Percentiles rank a stretch among this genome's conserved stretches.
Conservation (phyloP, 1,140 invertebrate genomes). For the Acyrthosiphon pisum region DNA sequence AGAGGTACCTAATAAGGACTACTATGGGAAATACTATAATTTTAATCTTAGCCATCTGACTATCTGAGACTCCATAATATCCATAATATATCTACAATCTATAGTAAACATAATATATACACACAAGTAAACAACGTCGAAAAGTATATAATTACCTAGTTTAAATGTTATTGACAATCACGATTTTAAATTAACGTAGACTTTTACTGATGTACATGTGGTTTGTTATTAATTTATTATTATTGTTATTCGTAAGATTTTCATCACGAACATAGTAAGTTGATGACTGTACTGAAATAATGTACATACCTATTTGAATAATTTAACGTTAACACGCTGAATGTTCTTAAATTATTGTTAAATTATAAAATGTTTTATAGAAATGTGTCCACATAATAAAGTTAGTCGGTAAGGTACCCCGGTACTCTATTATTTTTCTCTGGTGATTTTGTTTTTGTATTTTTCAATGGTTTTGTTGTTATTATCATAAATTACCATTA, state of each 20-base stretch:
- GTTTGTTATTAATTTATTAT: not conserved
- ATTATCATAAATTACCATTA: constrained; percentile 29
- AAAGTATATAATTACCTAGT: not conserved
- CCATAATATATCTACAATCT: too few relatives aligned
- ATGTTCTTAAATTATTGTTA: not conserved
- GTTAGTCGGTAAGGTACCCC: not conserved
- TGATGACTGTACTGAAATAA: not conserved
- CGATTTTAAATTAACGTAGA: not conserved
- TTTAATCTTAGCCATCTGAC: too few relatives aligned
- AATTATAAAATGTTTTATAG: not conserved
- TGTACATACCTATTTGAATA: not conserved
- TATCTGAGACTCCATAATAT: too few relatives aligned
- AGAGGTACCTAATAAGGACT: too few relatives aligned
- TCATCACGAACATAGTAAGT: not conserved
- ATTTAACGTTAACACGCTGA: not conserved
- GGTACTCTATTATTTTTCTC: not conserved
- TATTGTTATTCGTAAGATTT: not conserved
- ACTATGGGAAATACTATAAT: too few relatives aligned
- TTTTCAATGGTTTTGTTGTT: not conserved
- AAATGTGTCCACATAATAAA: not conserved
- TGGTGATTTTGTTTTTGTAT: not conserved
- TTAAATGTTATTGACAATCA: not conserved
- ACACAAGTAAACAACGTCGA: not conserved
- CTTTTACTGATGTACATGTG: not conserved
- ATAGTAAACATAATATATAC: too few relatives aligned